Evolutionary conservation across 1,140 invertebrate genomes (phyloP).

Genomic region (Eumaeus atala): DNA sequence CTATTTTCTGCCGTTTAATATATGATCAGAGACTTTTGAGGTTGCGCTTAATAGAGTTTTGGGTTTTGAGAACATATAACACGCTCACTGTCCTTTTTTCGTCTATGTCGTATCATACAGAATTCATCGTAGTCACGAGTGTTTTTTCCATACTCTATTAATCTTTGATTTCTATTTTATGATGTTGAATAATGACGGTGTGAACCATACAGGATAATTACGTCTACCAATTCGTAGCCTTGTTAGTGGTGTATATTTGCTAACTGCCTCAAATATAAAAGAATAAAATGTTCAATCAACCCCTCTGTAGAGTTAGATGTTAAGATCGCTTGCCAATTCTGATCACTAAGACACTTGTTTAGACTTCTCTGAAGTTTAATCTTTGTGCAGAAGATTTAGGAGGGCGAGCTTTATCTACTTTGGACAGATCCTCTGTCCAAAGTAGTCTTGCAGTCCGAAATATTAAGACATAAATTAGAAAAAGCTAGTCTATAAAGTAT

Average conservation of each 20-base stretch:
- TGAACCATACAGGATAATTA: constrained; percentile 1
- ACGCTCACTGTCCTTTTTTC: not conserved
- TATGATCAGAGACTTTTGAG: not conserved
- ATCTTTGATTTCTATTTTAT: not conserved
- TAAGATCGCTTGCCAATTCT: not conserved
- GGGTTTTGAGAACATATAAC: not conserved
- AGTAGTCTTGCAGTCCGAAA: too few relatives aligned
- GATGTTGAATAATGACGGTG: not conserved
- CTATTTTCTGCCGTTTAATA: not conserved
- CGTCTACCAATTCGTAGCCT: not conserved
- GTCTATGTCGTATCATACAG: too few relatives aligned
- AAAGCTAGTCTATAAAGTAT: too few relatives aligned
- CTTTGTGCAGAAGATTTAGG: not conserved
- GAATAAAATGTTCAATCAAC: not conserved
- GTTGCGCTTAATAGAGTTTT: not conserved
- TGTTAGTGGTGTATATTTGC: not conserved
- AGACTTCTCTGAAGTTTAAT: not conserved
- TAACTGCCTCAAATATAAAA: not conserved
- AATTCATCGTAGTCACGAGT: not conserved
- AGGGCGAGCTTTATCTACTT: too few relatives aligned
- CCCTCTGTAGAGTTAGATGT: not conserved
- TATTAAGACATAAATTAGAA: too few relatives aligned
- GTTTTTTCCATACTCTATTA: not conserved
- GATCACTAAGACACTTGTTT: not conserved
- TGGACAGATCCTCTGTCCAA: too few relatives aligned